These are phyloP conservation scores for Cydia amplana DNA, from an alignment of 1,140 invertebrate genomes.

Conservation along the genomic window DNA sequence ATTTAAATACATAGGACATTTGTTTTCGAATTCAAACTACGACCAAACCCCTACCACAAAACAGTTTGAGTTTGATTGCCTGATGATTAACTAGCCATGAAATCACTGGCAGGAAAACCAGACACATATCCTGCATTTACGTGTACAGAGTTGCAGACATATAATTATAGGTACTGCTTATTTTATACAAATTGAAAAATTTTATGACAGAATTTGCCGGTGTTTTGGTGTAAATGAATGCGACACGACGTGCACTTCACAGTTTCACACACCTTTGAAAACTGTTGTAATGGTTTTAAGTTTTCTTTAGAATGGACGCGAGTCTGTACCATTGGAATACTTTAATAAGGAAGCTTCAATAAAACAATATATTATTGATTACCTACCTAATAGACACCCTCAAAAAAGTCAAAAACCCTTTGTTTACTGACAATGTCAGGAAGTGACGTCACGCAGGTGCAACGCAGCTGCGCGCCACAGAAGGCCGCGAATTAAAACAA, in stretches of 20 bases:
- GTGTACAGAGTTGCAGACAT: no score
- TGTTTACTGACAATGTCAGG: neutral
- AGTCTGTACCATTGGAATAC: no score
- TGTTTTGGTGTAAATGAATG: no score
- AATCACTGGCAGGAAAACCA: neutral
- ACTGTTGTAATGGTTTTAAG: no score
- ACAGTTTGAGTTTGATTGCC: neutral
- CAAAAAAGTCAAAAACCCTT: conserved; percentile 2
- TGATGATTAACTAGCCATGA: neutral
- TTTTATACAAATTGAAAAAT: neutral
- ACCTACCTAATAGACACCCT: neutral
- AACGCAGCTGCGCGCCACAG: neutral
- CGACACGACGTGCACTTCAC: no score
- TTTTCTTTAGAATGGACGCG: no score
- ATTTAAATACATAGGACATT: no score
- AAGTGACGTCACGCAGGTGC: conserved; percentile 20
- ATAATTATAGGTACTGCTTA: no score
- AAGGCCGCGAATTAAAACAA: conserved; percentile 16
- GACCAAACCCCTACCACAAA: no score
- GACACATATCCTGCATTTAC: neutral
- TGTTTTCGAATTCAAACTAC: no score
- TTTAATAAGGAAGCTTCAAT: no score
- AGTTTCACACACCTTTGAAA: no score
- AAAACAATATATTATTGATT: neutral
- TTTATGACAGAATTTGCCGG: neutral